phyloP scores from a whole-genome alignment of 2,888 invertebrate genomes.

The Artemia sp. region DNA sequence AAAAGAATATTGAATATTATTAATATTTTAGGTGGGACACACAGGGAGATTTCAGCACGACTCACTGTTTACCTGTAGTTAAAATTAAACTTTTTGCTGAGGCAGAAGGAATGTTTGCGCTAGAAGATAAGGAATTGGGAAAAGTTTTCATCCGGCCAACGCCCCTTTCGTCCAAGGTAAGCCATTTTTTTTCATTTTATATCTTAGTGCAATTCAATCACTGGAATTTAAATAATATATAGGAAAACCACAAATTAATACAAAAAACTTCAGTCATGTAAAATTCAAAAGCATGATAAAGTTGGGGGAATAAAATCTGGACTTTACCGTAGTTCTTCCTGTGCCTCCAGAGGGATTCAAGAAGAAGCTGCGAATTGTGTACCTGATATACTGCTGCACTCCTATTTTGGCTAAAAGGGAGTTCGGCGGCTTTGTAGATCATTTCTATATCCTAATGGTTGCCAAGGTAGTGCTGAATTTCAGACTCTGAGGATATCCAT shows the following conservation, averaged over 20 bases:
- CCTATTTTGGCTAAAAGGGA: too few relatives aligned
- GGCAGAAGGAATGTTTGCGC: constrained; percentile 87
- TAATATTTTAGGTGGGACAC: constrained; percentile 78
- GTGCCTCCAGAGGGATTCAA: too few relatives aligned
- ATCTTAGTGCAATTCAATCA: neutral
- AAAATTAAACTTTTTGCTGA: constrained; percentile 96
- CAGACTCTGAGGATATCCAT: too few relatives aligned
- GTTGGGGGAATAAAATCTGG: too few relatives aligned
- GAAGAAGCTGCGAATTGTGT: too few relatives aligned
- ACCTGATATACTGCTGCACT: too few relatives aligned
- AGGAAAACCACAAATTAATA: too few relatives aligned
- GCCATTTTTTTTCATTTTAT: constrained; percentile 17
- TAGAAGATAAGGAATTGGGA: constrained; percentile 96
- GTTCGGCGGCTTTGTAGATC: too few relatives aligned
- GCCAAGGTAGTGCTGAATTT: too few relatives aligned
- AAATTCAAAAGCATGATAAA: neutral
- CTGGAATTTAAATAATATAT: neutral
- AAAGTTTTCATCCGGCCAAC: constrained; percentile 76
- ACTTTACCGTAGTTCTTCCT: too few relatives aligned
- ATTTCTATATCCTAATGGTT: too few relatives aligned
- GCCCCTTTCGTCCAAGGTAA: constrained; percentile 65
- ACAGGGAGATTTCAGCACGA: constrained; percentile 97
- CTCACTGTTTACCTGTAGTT: constrained; percentile 86
- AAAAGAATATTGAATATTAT: neutral
- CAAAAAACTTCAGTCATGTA: neutral